Base-by-base conservation (phyloP, 2,888 invertebrate species). In the Apamea anceps region DNA sequence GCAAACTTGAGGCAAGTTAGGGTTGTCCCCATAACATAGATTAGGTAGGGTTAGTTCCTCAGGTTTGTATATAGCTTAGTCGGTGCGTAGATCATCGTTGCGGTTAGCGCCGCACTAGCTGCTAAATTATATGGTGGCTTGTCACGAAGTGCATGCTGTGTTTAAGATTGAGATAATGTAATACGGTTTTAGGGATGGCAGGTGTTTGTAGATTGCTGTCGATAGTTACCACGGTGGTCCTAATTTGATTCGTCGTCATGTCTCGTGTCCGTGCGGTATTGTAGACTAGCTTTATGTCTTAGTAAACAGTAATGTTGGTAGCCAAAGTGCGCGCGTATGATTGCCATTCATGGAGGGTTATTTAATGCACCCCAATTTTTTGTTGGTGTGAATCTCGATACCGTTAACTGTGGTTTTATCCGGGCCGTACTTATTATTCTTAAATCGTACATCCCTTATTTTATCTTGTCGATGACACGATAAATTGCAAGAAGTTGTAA, bases 1-100 rank as follows among this genome's bases (percentile, higher is more conserved):
- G 62, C 70, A 68, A 79, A 87, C 75, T 80, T 80, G 57, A 79
- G 15, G 54, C 67, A 83, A 84, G 76, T 85, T 83, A 82, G 79
- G 78, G 84, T 72, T 85, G 73, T 79, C 75, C 51, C 74, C 67
- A 70, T 85, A 86, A 71, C 85, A 79, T 67, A 82, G 82, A 80
- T 87, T 72, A 80, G 48, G 48, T 76, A 60, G 77, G 85, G 77
- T 76, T 77, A 73, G 66, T 74, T 77, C 65, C 80, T 48, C 60
- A 78, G 66, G 72, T 71, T 75, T 73, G 66, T 84, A 68, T 79
- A 75, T 54, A 79, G 81, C 76, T 82, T 72, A 79, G 67, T 75
- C 77, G 68, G 62, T 77, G 78, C 68, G 82, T 88, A 84, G 75
- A 80, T 89, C 81, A 89, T 88, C 84, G 68, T 85, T 87, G 89